Conservation (phyloP, 2,113 vertebrate species). For the Pithys albifrons region DNA sequence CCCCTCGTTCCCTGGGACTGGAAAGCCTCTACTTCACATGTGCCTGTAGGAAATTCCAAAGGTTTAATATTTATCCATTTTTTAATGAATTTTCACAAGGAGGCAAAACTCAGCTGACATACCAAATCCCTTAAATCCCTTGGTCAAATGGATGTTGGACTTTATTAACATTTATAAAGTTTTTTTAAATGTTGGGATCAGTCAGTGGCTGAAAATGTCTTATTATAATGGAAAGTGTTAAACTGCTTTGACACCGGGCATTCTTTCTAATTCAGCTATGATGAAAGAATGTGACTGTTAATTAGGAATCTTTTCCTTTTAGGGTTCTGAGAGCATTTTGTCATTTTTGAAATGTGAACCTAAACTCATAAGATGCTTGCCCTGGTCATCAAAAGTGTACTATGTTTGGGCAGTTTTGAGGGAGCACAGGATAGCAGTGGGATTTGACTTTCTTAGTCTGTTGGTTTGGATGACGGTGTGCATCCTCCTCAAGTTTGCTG, state of each 20-base stretch:
- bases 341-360: neutral
- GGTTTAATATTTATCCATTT: conserved; percentile 37
- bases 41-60: conserved; percentile 35
- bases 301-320: conserved; percentile 1
- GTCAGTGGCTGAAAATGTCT: neutral
- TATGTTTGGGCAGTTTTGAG: neutral
- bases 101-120: neutral
- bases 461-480: neutral
- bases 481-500: neutral
- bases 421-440: neutral
- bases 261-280: neutral
- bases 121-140: conserved; percentile 25
- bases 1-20: neutral
- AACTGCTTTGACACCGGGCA: neutral
- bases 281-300: neutral
- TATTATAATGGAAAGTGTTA: neutral
- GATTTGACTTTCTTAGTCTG: neutral
- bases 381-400: neutral
- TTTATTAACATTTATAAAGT: neutral
- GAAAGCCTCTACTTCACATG: neutral
- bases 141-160: neutral
- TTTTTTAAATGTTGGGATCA: neutral
- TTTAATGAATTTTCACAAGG: conserved; percentile 52
- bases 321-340: neutral
- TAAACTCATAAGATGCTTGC: neutral